Evolutionary conservation across 2,797 vertebrate species (phyloP).

Genomic region (Lophura swinhoii): DNA sequence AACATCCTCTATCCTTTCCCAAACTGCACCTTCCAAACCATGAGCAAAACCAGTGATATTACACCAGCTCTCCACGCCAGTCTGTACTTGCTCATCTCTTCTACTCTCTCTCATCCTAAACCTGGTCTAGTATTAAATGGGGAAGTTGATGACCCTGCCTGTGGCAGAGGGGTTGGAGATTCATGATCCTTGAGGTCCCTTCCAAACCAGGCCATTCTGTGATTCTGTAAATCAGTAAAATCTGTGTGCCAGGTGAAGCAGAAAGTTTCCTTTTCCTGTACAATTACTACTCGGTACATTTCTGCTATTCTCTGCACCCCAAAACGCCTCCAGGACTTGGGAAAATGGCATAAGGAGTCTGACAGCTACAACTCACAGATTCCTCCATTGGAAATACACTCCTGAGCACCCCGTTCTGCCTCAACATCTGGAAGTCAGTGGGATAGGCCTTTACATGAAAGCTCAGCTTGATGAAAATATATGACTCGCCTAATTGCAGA

Average conservation of each 20-base stretch:
- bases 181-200: no score
- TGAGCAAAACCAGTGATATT: neutral
- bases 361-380: neutral
- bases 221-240: neutral
- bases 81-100: fast-evolving
- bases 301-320: neutral
- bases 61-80: neutral
- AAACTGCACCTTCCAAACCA: neutral
- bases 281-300: neutral
- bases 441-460: neutral
- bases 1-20: neutral
- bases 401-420: neutral
- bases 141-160: no score
- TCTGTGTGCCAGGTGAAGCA: fast-evolving
- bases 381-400: neutral
- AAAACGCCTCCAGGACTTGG: neutral
- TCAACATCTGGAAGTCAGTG: neutral
- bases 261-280: neutral
- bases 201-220: no score
- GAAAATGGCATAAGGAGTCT: neutral
- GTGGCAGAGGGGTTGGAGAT: no score
- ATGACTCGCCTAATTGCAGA: neutral
- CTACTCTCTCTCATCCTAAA: neutral
- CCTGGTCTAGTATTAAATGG: no score
- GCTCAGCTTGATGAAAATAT: neutral